Conservation (phyloP, 2,888 invertebrate genomes). For the Hofmannophila pseudospretella region DNA sequence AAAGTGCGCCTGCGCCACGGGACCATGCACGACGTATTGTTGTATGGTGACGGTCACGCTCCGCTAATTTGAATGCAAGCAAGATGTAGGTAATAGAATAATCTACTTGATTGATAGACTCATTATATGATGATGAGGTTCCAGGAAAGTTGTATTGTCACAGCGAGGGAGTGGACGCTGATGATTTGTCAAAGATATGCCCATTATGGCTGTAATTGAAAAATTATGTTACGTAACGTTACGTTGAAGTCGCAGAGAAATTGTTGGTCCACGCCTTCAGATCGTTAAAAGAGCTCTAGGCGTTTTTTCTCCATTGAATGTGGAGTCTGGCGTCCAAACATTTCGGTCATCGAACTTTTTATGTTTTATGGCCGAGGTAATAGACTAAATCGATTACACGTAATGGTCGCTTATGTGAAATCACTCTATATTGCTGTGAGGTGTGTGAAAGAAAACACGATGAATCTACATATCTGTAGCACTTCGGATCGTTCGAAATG, state of each 20-base stretch:
- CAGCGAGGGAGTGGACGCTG: constrained; percentile 39
- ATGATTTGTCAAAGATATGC: constrained; percentile 53
- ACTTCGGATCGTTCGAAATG: constrained; percentile 16
- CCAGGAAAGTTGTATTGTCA: constrained; percentile 54
- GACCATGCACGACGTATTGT: constrained; percentile 42
- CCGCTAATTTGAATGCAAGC: constrained; percentile 55
- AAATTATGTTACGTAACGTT: constrained; percentile 52
- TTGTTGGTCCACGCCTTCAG: constrained; percentile 55
- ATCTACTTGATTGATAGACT: constrained; percentile 65
- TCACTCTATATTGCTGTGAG: constrained; percentile 36
- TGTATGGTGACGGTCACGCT: constrained; percentile 50
- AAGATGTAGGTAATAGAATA: constrained; percentile 51
- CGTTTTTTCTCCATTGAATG: constrained; percentile 61
- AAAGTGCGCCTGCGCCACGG: constrained; percentile 39
- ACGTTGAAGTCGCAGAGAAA: constrained; percentile 53
- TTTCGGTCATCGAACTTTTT: constrained; percentile 52
- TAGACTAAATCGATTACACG: constrained; percentile 57
- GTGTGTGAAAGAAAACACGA: constrained; percentile 53
- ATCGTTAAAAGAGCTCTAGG: constrained; percentile 55
- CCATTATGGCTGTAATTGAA: constrained; percentile 58
- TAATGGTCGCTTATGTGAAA: constrained; percentile 61
- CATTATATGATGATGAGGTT: constrained; percentile 63
- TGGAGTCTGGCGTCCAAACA: constrained; percentile 34
- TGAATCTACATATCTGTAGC: constrained; percentile 19
- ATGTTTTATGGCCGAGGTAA: constrained; percentile 58